Percentiles rank a stretch among this genome's conserved stretches.
Evolutionary conservation across 2,888 invertebrate species (phyloP).

Genomic region (Tiliacea citrago): DNA sequence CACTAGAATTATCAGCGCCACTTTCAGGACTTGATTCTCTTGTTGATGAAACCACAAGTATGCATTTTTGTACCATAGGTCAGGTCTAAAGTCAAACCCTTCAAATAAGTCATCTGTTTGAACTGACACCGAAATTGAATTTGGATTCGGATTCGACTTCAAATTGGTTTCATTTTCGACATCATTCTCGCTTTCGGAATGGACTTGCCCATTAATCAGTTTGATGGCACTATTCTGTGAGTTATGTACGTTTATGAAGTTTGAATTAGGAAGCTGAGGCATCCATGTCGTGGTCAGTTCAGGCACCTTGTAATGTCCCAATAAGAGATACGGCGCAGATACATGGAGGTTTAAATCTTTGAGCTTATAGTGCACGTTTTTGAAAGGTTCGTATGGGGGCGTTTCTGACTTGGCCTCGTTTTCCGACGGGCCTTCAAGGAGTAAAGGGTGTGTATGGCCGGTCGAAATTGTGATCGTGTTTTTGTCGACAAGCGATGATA

Average conservation of each 20-base stretch:
- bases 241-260: conserved; percentile 77
- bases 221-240: conserved; percentile 76
- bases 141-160: conserved; percentile 80
- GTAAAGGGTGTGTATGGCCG: conserved; percentile 92
- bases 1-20: conserved; percentile 92
- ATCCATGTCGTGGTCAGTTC: conserved; percentile 89
- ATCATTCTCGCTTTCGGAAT: conserved; percentile 78
- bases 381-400: conserved; percentile 86
- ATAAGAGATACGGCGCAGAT: conserved; percentile 86
- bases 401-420: conserved; percentile 74
- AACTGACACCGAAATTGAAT: conserved; percentile 87
- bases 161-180: conserved; percentile 86
- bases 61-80: conserved; percentile 83
- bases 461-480: conserved; percentile 95
- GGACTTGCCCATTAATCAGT: conserved; percentile 85
- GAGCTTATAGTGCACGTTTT: conserved; percentile 87
- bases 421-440: conserved; percentile 93
- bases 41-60: conserved; percentile 93
- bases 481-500: conserved; percentile 98
- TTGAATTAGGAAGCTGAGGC: conserved; percentile 82
- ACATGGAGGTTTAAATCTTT: conserved; percentile 85
- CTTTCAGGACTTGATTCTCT: conserved; percentile 94
- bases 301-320: conserved; percentile 94
- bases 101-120: conserved; percentile 91
- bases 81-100: conserved; percentile 81